phyloP scores from a whole-genome alignment of 2,113 vertebrate genomes.

The Myotis yumanensis region DNA sequence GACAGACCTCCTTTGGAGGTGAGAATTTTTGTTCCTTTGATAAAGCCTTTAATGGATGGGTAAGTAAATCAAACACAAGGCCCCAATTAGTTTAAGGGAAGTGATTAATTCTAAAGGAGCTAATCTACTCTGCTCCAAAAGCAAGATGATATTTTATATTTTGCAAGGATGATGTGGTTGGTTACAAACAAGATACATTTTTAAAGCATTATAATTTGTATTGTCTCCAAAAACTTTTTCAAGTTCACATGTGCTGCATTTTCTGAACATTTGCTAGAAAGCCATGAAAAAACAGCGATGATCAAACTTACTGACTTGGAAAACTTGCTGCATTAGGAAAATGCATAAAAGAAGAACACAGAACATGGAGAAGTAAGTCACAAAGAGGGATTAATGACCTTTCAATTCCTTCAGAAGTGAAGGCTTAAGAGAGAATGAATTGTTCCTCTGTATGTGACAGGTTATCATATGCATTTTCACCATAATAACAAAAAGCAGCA shows the following conservation, averaged over 20 bases:
- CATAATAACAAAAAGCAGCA: neutral
- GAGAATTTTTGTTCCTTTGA: neutral
- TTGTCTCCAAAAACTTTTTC: neutral
- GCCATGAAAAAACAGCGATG: neutral
- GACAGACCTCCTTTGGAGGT: neutral
- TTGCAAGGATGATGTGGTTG: neutral
- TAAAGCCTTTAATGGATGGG: neutral
- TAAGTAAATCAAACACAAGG: neutral
- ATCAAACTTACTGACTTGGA: neutral
- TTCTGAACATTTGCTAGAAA: neutral
- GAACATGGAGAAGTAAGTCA: neutral
- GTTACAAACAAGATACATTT: neutral
- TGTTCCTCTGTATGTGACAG: neutral
- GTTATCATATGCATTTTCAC: neutral
- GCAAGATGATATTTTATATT: neutral
- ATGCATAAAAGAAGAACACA: neutral
- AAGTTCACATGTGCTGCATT: neutral
- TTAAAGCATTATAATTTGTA: neutral
- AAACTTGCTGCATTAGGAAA: neutral
- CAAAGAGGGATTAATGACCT: neutral
- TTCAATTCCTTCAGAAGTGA: neutral
- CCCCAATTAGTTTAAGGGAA: neutral
- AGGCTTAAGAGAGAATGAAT: neutral
- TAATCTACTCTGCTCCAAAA: neutral
- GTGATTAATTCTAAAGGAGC: neutral